Conservation (phyloP, 2,888 invertebrate genomes). For the Sinotaia quadrata region DNA sequence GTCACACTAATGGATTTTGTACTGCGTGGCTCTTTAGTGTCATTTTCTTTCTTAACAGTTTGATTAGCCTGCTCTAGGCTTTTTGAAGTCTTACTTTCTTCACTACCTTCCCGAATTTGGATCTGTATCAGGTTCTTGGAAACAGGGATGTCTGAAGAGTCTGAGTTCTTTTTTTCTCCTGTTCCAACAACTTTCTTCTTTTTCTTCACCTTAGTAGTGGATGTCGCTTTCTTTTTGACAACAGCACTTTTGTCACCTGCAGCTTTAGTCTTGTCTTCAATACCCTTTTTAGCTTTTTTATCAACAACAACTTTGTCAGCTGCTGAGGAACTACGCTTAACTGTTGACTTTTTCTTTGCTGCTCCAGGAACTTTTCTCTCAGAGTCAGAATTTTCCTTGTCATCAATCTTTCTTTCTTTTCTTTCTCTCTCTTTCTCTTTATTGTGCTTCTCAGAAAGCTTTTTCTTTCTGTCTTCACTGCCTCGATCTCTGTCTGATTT, state of each 20-base stretch:
- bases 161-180: slow-evolving; percentile 7
- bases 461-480: slow-evolving; percentile 73
- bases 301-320: slow-evolving; percentile 63
- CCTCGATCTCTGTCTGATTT: slow-evolving; percentile 70
- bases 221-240: slow-evolving; percentile 6
- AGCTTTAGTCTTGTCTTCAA: slow-evolving; percentile 36
- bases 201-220: slow-evolving; percentile 19
- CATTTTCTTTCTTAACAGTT: no score
- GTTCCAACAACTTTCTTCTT: slow-evolving; percentile 21
- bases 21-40: no score
- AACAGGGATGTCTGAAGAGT: not conserved
- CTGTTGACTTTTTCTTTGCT: slow-evolving; percentile 43
- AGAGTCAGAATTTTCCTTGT: slow-evolving; percentile 43
- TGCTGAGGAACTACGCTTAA: slow-evolving; percentile 9
- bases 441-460: slow-evolving; percentile 70
- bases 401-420: slow-evolving; percentile 38
- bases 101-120: slow-evolving; percentile 16
- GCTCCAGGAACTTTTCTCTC: slow-evolving; percentile 60
- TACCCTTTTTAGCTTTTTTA: slow-evolving; percentile 72
- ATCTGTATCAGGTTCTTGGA: slow-evolving; percentile 7
- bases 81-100: slow-evolving; percentile 9
- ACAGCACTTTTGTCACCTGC: slow-evolving; percentile 14
- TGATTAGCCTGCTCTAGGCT: no score
- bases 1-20: no score
- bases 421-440: slow-evolving; percentile 44